phyloP scores from a whole-genome alignment of 2,888 invertebrate genomes.

The Nomada goodeniana region DNA sequence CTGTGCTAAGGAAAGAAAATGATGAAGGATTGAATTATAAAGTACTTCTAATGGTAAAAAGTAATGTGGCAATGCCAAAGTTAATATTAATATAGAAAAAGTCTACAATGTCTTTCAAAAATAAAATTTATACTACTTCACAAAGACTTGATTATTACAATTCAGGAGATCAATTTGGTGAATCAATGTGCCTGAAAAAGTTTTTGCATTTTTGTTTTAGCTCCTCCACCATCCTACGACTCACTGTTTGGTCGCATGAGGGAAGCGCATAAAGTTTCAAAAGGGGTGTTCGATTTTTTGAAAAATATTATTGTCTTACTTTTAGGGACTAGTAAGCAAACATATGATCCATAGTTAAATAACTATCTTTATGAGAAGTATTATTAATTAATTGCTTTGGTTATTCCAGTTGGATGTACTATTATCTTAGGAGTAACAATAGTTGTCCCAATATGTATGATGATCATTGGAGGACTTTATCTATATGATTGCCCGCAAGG shows the following conservation, averaged over 20 bases:
- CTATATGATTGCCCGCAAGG: constrained; percentile 88
- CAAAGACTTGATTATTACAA: no score
- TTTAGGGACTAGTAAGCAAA: constrained; percentile 87
- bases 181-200: neutral
- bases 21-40: no score
- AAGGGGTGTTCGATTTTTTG: constrained; percentile 87
- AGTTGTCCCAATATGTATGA: constrained; percentile 89
- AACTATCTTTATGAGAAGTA: neutral
- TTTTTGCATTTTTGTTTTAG: constrained; percentile 76
- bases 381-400: constrained; percentile 10
- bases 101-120: no score
- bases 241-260: constrained; percentile 88
- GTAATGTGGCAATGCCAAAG: no score
- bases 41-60: no score
- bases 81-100: no score
- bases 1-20: no score
- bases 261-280: constrained; percentile 87
- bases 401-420: constrained; percentile 87
- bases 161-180: neutral
- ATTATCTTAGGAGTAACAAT: constrained; percentile 87
- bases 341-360: neutral
- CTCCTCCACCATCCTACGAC: constrained; percentile 89
- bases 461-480: constrained; percentile 88
- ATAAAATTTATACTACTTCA: no score
- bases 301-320: constrained; percentile 87